A percentile compares a stretch with the other conserved stretches of the same genome.
Conservation (phyloP, 2,113 vertebrate species). For the Xenus cinereus region DNA sequence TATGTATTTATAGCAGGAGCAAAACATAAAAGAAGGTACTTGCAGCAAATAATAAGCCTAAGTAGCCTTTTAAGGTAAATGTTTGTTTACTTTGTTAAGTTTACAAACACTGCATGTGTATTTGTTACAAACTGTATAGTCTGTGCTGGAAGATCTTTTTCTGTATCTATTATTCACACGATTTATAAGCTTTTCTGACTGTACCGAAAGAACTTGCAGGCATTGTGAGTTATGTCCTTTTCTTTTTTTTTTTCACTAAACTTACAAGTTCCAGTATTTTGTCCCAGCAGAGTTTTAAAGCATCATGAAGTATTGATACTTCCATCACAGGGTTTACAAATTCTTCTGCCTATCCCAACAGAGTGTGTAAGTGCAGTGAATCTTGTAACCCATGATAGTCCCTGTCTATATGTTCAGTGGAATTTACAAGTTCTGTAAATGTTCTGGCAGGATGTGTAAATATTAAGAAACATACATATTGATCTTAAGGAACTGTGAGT, state of each 20-base stretch:
- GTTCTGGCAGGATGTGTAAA: neutral
- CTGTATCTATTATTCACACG: neutral
- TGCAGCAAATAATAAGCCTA: neutral
- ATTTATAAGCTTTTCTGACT: neutral
- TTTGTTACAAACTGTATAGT: neutral
- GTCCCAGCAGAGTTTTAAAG: constrained; percentile 21
- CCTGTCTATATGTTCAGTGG: neutral
- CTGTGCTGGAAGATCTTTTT: neutral
- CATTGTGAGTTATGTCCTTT: neutral
- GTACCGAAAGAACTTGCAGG: neutral
- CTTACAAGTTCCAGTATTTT: neutral
- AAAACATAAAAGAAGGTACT: neutral
- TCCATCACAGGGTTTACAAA: neutral
- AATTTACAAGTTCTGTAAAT: neutral
- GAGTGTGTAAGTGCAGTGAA: neutral
- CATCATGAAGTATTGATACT: constrained; percentile 5
- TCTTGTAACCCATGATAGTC: neutral
- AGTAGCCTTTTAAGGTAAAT: neutral
- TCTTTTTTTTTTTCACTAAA: neutral
- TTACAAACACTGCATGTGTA: neutral
- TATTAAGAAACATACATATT: neutral
- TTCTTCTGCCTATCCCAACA: neutral
- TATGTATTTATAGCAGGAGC: neutral
- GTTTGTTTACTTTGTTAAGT: neutral
- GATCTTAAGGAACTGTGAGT: neutral